Base-by-base conservation (phyloP, 2,113 vertebrate species). In the Tachysurus vachellii region DNA sequence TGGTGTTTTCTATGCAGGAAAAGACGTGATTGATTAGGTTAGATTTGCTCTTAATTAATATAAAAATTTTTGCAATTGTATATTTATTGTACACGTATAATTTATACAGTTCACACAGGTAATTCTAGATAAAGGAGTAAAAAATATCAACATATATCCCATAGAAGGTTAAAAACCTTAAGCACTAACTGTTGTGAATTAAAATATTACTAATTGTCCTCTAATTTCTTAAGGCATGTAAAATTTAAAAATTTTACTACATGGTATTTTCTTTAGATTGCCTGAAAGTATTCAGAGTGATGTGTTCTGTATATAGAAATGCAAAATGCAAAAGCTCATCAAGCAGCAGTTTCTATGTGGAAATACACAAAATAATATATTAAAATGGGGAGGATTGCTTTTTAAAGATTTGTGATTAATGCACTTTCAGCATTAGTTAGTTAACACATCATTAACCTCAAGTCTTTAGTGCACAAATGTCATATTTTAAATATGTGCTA, bases 1-100 rank as follows among this genome's bases (percentile, higher is more conserved):
- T 80, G 71, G 28, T 86, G 59, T 80, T 80, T 89, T 61, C 28
- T 79, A 83, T 88, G 10, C 53, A 28, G 66, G 61, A 61, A 86
- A 83, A 16, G 36, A 83, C 77, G 59, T 77, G 23, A 86, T 11
- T 70, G 62, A 59, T 53, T 75, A 82, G 56, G 23, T 31, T 59
- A 50, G 12, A 61, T 59, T 47, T 53, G 59, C 56, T 47, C 64
- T n/a, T 4, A 57, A 54, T 86, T 81, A 28, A 50, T 62, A 14
- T 62, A 21, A 28, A 23, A 31, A 70, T 70, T 36, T 42, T 50
- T 71, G 7, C 13, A 47, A 61, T 26, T 57, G 54, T 59, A 26
- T 59, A 86, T 57, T 80, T 57, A 77, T 68, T 11, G 70, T 13
- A 23, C 16, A 7, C 12, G 73, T 85, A 21, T 76, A 76, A 85